Base-by-base conservation (phyloP, 2,888 invertebrate genomes). In the Frankliniella intonsa region DNA sequence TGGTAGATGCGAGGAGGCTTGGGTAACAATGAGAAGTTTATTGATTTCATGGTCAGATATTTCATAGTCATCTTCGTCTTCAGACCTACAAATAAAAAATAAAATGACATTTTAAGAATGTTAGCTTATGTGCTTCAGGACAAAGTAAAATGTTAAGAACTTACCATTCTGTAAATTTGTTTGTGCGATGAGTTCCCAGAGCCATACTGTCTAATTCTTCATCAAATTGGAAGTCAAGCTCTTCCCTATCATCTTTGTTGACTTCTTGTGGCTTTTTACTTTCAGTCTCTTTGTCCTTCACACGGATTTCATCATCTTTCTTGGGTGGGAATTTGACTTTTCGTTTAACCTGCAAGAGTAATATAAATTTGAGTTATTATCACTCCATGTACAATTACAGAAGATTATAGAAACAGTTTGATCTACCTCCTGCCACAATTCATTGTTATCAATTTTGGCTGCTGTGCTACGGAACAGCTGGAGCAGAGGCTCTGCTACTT, bases 161-260 rank as follows among this genome's bases (percentile, higher is more conserved):
- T 88, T 86, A 93, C 94, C 92, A 93, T 87, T 93, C 91, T 84
- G 95, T 92, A 89, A 96, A 94, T 84, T 93, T 94, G 88, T 96
- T 96, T 1, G 69, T 76, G 10, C 69, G 69, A 81, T 93, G 92
- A 83, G 95, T 90, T 25, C 95, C 95, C 83, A 93, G 92, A 2
- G 94, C 94, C 84, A 94, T 89, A 83, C 25, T 22, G 25, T 96
- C 96, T 84, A 98, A 89, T 88, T 99, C 99, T 89, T 98, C 98
- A 87, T 99, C 98, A 87, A 99, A 96, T 89, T 97, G 96, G 89
- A 99, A 99, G 88, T 97, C 97, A 84, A 98, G 89, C 87, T 97
- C 97, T 88, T 97, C 97, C 84, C 92, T 91, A 84, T 89, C 89
- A 83, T 88, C 86, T 80, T 80, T 38, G 80, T 81, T 80, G 80